Conservation (phyloP, 2,888 invertebrate genomes). For the Electrophaes corylata region DNA sequence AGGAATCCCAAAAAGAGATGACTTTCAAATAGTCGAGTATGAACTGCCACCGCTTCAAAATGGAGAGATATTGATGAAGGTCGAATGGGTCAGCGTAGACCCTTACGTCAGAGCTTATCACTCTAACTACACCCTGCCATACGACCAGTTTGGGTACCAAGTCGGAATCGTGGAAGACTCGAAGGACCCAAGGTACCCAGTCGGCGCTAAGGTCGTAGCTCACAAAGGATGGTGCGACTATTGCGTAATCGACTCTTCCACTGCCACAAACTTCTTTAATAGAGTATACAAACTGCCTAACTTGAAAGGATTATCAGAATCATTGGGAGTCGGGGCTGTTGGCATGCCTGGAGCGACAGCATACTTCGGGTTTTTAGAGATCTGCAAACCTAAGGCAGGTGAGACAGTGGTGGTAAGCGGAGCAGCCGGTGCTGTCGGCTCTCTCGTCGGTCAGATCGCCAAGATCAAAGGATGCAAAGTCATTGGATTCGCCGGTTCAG, state of each 20-base stretch:
- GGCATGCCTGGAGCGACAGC: slow-evolving; percentile 90
- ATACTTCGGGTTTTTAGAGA: slow-evolving; percentile 88
- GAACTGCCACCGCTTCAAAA: slow-evolving; percentile 83
- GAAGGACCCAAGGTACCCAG: slow-evolving; percentile 76
- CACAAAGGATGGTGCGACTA: slow-evolving; percentile 88
- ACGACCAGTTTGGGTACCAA: slow-evolving; percentile 47
- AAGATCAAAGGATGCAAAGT: slow-evolving; percentile 86
- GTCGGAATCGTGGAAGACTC: slow-evolving; percentile 70
- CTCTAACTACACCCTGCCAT: slow-evolving; percentile 31
- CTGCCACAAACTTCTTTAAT: slow-evolving; percentile 34
- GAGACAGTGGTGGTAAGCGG: slow-evolving; percentile 89
- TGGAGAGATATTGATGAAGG: slow-evolving; percentile 72
- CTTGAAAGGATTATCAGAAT: slow-evolving; percentile 77
- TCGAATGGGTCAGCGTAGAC: slow-evolving; percentile 61
- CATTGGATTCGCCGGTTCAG: slow-evolving; percentile 62
- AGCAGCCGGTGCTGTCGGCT: slow-evolving; percentile 90
- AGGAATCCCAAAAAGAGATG: slow-evolving; percentile 83
- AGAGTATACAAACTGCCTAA: slow-evolving; percentile 76
- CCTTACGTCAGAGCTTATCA: slow-evolving; percentile 56
- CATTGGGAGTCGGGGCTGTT: slow-evolving; percentile 85
- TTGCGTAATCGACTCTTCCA: slow-evolving; percentile 47
- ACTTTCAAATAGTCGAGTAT: slow-evolving; percentile 85
- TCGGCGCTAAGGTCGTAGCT: slow-evolving; percentile 84
- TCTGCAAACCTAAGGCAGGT: slow-evolving; percentile 88
- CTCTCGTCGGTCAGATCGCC: slow-evolving; percentile 72